Evolutionary conservation across 2,113 vertebrate species (phyloP).

Genomic region (Pachypanchax playfairii): DNA sequence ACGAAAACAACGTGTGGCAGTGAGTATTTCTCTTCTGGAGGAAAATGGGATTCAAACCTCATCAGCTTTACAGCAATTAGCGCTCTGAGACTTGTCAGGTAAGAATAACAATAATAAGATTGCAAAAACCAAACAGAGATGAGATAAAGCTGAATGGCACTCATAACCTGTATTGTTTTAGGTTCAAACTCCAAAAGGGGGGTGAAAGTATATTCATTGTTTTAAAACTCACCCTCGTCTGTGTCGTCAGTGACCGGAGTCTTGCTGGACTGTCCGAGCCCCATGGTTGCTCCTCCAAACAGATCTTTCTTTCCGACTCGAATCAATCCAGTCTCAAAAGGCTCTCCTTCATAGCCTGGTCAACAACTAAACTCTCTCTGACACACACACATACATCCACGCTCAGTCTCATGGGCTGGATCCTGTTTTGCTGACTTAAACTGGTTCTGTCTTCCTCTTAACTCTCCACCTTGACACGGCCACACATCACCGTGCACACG

Average conservation of each 20-base stretch:
- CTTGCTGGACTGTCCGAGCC: slow-evolving; percentile 91
- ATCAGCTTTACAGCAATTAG: slow-evolving; percentile 28
- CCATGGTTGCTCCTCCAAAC: slow-evolving; percentile 81
- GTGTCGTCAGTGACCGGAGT: slow-evolving; percentile 76
- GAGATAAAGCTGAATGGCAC: not conserved
- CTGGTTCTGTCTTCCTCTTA: slow-evolving; percentile 40
- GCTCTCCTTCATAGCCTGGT: slow-evolving; percentile 66
- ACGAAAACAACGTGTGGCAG: not conserved
- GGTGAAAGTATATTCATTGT: not conserved
- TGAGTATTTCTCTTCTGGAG: not conserved
- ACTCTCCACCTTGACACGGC: slow-evolving; percentile 41
- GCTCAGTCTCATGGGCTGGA: slow-evolving; percentile 32
- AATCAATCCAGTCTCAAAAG: slow-evolving; percentile 60
- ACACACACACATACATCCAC: slow-evolving; percentile 18
- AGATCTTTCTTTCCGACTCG: slow-evolving; percentile 41
- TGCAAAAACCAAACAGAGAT: not conserved
- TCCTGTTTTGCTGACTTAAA: slow-evolving; percentile 49
- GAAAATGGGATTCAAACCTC: not conserved
- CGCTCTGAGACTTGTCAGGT: slow-evolving; percentile 12
- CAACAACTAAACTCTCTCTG: slow-evolving; percentile 20
- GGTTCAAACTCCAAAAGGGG: no score
- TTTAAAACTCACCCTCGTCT: slow-evolving; percentile 86
- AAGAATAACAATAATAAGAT: slow-evolving; percentile 9
- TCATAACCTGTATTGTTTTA: not conserved
- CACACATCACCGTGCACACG: slow-evolving; percentile 41